These are phyloP conservation scores for Hemiprocne comata DNA, from an alignment of 2,113 vertebrate species.

Conservation along the genomic window DNA sequence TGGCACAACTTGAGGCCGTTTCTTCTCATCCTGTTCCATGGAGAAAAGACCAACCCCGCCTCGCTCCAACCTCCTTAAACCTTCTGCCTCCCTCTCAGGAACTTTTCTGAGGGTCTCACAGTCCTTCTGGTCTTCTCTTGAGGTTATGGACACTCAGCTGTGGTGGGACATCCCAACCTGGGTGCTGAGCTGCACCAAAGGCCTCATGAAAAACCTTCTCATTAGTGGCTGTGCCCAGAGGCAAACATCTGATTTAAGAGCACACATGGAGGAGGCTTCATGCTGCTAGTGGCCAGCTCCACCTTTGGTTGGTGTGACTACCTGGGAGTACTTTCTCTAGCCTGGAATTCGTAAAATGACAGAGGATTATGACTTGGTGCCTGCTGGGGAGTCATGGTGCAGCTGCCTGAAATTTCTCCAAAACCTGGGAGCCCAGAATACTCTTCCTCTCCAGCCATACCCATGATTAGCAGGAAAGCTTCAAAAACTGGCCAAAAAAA, in stretches of 20 bases:
- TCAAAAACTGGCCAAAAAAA: not conserved
- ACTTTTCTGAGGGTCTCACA: not conserved
- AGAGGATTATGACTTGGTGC: not conserved
- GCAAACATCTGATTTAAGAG: not conserved
- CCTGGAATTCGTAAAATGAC: no score
- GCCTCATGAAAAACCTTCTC: not conserved
- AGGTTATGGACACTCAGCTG: no score
- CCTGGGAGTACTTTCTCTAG: not conserved
- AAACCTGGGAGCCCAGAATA: not conserved
- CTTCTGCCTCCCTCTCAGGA: no score
- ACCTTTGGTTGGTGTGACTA: no score
- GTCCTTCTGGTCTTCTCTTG: not conserved
- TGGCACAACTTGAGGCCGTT: no score
- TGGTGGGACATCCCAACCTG: not conserved
- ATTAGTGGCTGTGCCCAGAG: not conserved
- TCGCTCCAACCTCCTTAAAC: no score
- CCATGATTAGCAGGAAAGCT: not conserved
- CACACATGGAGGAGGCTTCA: fast-evolving
- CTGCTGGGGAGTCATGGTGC: not conserved
- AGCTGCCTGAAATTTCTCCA: not conserved
- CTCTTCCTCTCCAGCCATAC: not conserved
- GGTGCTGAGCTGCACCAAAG: not conserved
- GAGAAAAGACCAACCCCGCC: no score
- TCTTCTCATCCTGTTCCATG: no score
- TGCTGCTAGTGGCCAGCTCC: not conserved